Evolutionary conservation across 2,113 vertebrate species (phyloP).

Genomic region (Mastomys coucha): DNA sequence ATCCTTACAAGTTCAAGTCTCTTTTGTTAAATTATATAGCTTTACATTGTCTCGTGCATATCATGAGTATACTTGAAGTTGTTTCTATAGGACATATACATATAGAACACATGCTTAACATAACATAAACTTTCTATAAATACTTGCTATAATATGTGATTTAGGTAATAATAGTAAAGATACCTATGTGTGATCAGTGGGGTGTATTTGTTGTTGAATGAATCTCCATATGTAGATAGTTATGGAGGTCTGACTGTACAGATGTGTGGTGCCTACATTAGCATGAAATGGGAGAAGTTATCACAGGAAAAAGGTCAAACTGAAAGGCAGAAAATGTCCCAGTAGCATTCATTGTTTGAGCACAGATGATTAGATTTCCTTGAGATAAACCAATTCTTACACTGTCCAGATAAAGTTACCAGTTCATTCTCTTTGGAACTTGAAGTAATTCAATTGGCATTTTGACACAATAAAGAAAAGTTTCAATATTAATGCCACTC

Average conservation of each 20-base stretch:
- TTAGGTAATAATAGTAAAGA: neutral
- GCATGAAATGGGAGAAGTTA: neutral
- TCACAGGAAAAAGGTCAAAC: neutral
- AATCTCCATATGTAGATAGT: neutral
- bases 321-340: neutral
- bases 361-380: neutral
- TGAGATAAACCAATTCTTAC: neutral
- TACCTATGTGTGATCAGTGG: neutral
- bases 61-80: neutral
- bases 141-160: neutral
- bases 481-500: neutral
- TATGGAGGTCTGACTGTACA: neutral
- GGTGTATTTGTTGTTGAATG: neutral
- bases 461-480: neutral
- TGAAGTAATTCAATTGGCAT: neutral
- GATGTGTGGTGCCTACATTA: neutral
- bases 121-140: neutral
- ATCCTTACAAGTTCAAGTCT: neutral
- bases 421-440: neutral
- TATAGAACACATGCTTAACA: neutral
- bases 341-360: neutral
- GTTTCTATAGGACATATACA: neutral
- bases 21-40: neutral
- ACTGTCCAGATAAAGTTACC: neutral
- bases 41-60: neutral